Percentiles rank a stretch among this genome's conserved stretches.
Evolutionary conservation across 30 jellyfish, hydroid and myxozoan species (phyloP).

Genomic region (Catostylus mosaicus): DNA sequence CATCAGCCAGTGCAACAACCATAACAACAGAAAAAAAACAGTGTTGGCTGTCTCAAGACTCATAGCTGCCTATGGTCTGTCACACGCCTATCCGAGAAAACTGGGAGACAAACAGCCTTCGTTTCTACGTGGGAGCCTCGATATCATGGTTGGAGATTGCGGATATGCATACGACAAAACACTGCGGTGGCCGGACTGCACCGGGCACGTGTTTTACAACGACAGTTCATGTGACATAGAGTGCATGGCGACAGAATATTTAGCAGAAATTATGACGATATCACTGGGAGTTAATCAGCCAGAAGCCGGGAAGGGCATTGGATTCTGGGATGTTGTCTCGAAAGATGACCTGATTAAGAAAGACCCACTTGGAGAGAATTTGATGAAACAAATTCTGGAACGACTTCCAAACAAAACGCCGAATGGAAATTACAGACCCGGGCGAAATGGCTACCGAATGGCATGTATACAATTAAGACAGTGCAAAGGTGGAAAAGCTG

Average conservation of each 20-base stretch:
- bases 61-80: neutral
- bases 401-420: neutral
- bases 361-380: neutral
- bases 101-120: constrained; percentile 11
- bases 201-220: constrained; percentile 34
- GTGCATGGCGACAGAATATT: constrained; percentile 28
- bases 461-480: constrained; percentile 8
- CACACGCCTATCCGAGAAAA: constrained; percentile 18
- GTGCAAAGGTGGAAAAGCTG: neutral
- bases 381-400: constrained; percentile 8
- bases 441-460: constrained; percentile 19
- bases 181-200: constrained; percentile 39
- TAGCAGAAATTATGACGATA: constrained; percentile 3
- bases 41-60: constrained; percentile 1
- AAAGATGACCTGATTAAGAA: neutral
- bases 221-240: constrained; percentile 23
- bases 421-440: constrained; percentile 29
- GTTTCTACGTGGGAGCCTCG: neutral
- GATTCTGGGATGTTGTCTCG: constrained; percentile 4
- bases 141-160: constrained; percentile 19
- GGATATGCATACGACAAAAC: constrained; percentile 30
- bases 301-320: neutral
- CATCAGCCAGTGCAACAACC: neutral
- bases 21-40: neutral
- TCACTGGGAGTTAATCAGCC: constrained; percentile 4